Base-by-base conservation (phyloP, 2,113 vertebrate species). In the Perognathus longimembris region DNA sequence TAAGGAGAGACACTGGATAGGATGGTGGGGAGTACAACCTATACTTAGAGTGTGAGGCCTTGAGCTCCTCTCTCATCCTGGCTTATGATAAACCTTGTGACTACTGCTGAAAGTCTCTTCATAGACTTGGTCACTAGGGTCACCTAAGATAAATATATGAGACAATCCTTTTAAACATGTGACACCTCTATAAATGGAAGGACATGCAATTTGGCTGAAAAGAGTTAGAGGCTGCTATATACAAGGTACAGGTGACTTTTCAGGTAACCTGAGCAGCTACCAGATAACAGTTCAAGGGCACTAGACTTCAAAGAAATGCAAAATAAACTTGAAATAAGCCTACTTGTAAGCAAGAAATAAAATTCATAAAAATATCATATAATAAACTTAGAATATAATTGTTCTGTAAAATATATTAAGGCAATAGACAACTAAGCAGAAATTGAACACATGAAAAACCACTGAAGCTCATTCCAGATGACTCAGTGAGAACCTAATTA, bases 231-330 rank as follows among this genome's bases (percentile, higher is more conserved):
- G 45, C 8, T 59, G 0, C 17, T 77, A 9, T 80, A 6, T 74
- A 30, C 5, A 67, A 50, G 54, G 76, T 24, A 5, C 5, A 54
- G 40, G 15, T 50, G 26, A 74, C 9, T 36, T 45, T 59, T 75
- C 38, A 61, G 40, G 63, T 91, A 18, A 85, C 85, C 21, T 85
- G 30, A 85, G 18, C 1, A 74, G 67, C 45, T 87, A 71, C 28
- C 64, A 61, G 26, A 64, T 22, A 90, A 94, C 4, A 36, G 22
- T 28, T 75, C 83, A 50, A 61, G 42, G 59, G 74, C 0, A 2
- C n/a, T 75, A 26, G 21, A 84, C 84, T 93, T 73, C 80, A n/a
- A 87, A 64, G 15, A 94, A 77, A 70, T 81, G 26, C 7, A 54
- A 45, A 54, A 6, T 14, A 2, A 12, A 32, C 9, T n/a, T 90